A percentile compares a stretch with the other conserved stretches of the same genome.
These are phyloP conservation scores for Bostrychus sinensis DNA, from an alignment of 2,113 vertebrate species.

Conservation along the genomic window DNA sequence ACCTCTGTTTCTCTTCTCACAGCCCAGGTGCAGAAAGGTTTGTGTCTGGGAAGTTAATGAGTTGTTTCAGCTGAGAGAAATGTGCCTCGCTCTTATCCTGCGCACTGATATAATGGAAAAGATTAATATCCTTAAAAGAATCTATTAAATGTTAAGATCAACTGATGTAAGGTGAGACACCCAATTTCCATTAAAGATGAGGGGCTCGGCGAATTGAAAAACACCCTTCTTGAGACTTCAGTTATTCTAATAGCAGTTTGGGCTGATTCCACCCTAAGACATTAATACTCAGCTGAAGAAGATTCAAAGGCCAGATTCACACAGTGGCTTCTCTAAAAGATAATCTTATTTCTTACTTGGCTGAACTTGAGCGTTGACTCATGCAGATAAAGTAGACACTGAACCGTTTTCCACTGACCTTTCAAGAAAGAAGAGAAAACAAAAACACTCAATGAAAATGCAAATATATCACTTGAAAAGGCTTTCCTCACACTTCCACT, in stretches of 20 bases:
- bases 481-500: conserved; percentile 49
- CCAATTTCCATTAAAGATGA: conserved; percentile 70
- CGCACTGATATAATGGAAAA: conserved; percentile 67
- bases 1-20: conserved; percentile 38
- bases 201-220: conserved; percentile 60
- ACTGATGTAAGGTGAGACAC: conserved; percentile 65
- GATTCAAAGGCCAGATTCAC: conserved; percentile 72
- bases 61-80: conserved; percentile 60
- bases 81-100: conserved; percentile 56
- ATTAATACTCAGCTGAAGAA: conserved; percentile 68
- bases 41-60: conserved; percentile 70
- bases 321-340: conserved; percentile 67
- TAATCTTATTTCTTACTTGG: conserved; percentile 78
- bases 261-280: conserved; percentile 62
- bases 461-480: conserved; percentile 66
- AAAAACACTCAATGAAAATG: conserved; percentile 78
- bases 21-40: conserved; percentile 46
- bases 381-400: conserved; percentile 73
- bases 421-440: conserved; percentile 70
- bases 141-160: conserved; percentile 75
- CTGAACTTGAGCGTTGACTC: conserved; percentile 74
- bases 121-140: conserved; percentile 73
- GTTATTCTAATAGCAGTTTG: conserved; percentile 68
- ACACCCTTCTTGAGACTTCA: conserved; percentile 54
- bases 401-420: conserved; percentile 74